Evolutionary conservation across 2,888 invertebrate species (phyloP), one percentile per base, ranked within the genome.

Genomic region (Halocaridina rubra): DNA sequence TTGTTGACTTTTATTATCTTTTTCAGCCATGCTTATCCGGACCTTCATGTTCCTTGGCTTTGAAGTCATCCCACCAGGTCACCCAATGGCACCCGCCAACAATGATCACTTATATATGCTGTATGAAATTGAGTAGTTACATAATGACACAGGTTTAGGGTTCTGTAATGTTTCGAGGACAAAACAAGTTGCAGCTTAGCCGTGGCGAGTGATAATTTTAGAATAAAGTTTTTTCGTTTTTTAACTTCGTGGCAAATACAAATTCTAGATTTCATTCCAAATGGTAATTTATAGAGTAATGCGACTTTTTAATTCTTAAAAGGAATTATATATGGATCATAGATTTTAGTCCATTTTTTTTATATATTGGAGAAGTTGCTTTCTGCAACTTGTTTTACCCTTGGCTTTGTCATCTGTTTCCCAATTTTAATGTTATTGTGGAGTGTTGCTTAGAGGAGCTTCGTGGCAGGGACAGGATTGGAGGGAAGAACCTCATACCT

Each of bases 11-110:
- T n/a, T n/a, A n/a, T n/a, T n/a, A n/a, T n/a, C n/a, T n/a, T n/a
- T n/a, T n/a, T n/a, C 92, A 94, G 95, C 95, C 78, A 94, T 95
- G 89, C 93, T 98, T 90, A 94, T 98, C 89, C 95, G 98, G 89
- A 97, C 98, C 46, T 98, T 98, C 94, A 97, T 97, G 95, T 98
- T 97, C 92, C 94, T 98, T 93, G 98, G 98, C 86, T 98, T 98
- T 92, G 94, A 94, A 89, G 94, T 96, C 87, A 93, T 98, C 90
- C 94, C 96, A 61, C 96, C 98, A 67, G 95, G 94, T 89, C 95
- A 97, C 88, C 94, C 93, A 81, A 92, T 95, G 90, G 93, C 95
- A 89, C 95, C 95, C 88, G 93, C 94, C 90, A 93, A 93, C 89
- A 77, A 72, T 69, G 86, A 86, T 72, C 81, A 84, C 72, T 71